Evolutionary conservation across 2,113 vertebrate genomes (phyloP), one percentile per base, ranked within the genome.

Genomic region (Larimichthys crocea): DNA sequence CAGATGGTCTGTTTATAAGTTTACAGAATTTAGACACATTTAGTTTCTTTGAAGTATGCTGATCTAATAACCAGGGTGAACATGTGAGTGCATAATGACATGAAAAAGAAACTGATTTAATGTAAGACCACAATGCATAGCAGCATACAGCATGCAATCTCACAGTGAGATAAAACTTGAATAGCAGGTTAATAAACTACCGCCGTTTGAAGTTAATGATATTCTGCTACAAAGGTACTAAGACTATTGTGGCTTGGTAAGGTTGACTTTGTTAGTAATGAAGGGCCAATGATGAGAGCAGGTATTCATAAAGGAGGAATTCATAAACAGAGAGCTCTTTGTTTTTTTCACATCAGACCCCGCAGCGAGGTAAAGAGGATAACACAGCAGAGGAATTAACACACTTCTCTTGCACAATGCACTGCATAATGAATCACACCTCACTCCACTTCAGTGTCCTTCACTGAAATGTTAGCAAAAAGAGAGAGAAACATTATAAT

Each of bases 281-380:
- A 48, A 72, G 66, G 20, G n/a, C 66, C 67, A 63, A 65, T 46
- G 63, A 76, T 84, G 49, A 79, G 64, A 74, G 79, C 50, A 80
- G 74, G 74, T 74, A 82, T 86, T 85, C 64, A 81, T 68, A 40
- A 73, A 68, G 44, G 65, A 70, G 44, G 60, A 62, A 69, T 77
- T 71, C 40, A 79, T 56, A 65, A 60, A 90, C 83, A 88, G 76
- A 77, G 66, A 67, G 40, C 56, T 65, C 71, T 89, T 92, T 91
- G 84, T 88, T 71, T 86, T 85, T 40, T 75, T 75, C 48, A 74
- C 24, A 69, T 84, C 68, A 75, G 61, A 82, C n/a, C 78, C 83
- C 61, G 66, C 3, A 26, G 48, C 8, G 3, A 79, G 62, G 55
- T 5, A 42, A 22, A 50, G 53, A 60, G 31, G n/a, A 77, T 74